Conservation (phyloP, 2,888 invertebrate genomes). For the Rhamnusium bicolor region DNA sequence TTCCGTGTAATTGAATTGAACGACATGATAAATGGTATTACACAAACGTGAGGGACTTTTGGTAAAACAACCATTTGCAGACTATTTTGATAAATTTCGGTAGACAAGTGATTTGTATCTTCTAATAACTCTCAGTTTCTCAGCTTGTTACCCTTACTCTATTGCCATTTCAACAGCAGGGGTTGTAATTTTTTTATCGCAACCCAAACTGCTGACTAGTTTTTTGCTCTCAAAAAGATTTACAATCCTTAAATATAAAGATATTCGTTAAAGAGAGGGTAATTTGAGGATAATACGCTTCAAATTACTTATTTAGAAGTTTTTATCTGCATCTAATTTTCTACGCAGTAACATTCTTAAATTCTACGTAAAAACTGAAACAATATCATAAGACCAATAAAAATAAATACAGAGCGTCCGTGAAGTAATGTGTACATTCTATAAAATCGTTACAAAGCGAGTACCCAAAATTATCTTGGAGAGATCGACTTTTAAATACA, state of each 20-base stretch:
- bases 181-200: background rate
- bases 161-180: background rate
- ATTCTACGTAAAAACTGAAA: too few relatives aligned
- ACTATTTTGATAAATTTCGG: slow-evolving; percentile 7
- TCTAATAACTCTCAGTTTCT: slow-evolving; percentile 9
- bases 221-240: background rate
- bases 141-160: background rate
- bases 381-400: too few relatives aligned
- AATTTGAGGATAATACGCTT: background rate
- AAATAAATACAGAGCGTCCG: too few relatives aligned
- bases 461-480: too few relatives aligned
- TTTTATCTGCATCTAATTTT: too few relatives aligned
- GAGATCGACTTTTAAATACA: too few relatives aligned
- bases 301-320: background rate
- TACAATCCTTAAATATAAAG: background rate
- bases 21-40: slow-evolving; percentile 10
- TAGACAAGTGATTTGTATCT: slow-evolving; percentile 15
- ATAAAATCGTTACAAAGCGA: too few relatives aligned
- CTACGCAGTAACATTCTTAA: too few relatives aligned
- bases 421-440: too few relatives aligned
- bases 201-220: background rate
- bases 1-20: background rate
- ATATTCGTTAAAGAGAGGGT: background rate
- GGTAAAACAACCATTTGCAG: background rate
- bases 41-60: background rate